A percentile compares a stretch with the other conserved stretches of the same genome.
phyloP scores from a whole-genome alignment of 2,113 vertebrate species.

The Quiscalus mexicanus region DNA sequence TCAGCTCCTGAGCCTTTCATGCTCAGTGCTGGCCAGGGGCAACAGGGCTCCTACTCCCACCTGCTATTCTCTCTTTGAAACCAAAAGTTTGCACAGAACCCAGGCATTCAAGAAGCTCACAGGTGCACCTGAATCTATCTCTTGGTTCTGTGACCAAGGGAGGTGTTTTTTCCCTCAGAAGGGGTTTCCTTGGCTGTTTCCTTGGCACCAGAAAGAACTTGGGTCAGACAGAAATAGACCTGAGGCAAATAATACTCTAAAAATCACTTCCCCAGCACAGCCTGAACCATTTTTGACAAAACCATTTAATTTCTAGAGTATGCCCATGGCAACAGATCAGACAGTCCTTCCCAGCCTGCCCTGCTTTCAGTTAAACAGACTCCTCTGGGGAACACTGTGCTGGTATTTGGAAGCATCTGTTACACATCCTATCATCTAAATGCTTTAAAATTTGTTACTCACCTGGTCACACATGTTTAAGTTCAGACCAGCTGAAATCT shows the following conservation, averaged over 20 bases:
- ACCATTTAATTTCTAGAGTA: not conserved
- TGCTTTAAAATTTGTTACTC: slow-evolving; percentile 20
- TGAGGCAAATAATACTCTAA: not conserved
- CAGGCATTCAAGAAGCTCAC: not conserved
- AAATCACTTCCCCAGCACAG: not conserved
- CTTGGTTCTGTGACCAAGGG: not conserved
- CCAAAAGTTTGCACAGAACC: not conserved
- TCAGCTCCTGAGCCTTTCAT: not conserved
- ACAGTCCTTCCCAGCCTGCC: not conserved
- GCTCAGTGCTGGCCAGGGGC: not conserved
- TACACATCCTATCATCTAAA: not conserved
- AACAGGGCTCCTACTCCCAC: not conserved
- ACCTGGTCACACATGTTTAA: slow-evolving; percentile 73
- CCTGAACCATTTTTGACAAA: not conserved
- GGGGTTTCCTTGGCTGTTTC: not conserved
- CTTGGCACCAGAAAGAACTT: not conserved
- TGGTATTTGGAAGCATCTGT: not conserved
- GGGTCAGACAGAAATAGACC: not conserved
- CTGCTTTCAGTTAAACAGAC: not conserved
- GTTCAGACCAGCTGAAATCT: slow-evolving; percentile 68
- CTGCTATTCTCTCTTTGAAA: not conserved
- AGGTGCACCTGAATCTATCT: not conserved
- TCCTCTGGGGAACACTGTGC: not conserved
- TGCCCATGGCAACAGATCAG: not conserved
- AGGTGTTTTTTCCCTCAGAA: not conserved